A percentile compares a stretch with the other conserved stretches of the same genome.
Evolutionary conservation across 2,113 vertebrate species (phyloP).

Genomic region (Thomomys bottae): DNA sequence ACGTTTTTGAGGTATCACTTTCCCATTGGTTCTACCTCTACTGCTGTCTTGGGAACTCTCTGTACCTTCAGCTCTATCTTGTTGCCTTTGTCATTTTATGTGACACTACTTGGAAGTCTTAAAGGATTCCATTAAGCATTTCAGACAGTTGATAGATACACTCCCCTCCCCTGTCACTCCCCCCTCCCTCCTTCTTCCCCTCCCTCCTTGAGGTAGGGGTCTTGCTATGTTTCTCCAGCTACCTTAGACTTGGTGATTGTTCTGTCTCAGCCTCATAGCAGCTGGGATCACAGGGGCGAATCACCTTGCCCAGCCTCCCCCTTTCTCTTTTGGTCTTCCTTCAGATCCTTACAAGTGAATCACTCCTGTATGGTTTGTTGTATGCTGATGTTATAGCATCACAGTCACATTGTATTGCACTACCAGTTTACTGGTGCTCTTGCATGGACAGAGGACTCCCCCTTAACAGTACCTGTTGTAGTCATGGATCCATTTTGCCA

Average conservation of each 20-base stretch:
- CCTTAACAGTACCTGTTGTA: neutral
- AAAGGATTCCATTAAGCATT: no score
- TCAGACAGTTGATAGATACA: no score
- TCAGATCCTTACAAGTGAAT: neutral
- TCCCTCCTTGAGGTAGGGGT: neutral
- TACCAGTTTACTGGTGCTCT: neutral
- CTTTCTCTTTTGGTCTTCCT: neutral
- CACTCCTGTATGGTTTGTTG: neutral
- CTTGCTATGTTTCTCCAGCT: neutral
- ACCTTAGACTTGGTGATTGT: neutral
- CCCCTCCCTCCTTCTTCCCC: no score
- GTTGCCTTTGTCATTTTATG: neutral
- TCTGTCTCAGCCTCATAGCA: neutral
- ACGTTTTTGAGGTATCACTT: neutral
- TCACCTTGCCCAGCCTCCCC: neutral
- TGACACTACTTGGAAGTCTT: neutral
- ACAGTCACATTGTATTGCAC: neutral
- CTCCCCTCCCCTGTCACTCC: no score
- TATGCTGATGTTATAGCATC: neutral
- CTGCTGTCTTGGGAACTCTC: rapidly evolving
- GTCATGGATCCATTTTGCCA: neutral
- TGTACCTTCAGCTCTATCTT: no score
- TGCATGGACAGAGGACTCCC: neutral
- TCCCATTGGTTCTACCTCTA: rapidly evolving
- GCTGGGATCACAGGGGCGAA: neutral